Percentiles rank a stretch among this genome's conserved stretches.
phyloP scores from a whole-genome alignment of 2,888 invertebrate genomes.

The Calliscelio sp. region DNA sequence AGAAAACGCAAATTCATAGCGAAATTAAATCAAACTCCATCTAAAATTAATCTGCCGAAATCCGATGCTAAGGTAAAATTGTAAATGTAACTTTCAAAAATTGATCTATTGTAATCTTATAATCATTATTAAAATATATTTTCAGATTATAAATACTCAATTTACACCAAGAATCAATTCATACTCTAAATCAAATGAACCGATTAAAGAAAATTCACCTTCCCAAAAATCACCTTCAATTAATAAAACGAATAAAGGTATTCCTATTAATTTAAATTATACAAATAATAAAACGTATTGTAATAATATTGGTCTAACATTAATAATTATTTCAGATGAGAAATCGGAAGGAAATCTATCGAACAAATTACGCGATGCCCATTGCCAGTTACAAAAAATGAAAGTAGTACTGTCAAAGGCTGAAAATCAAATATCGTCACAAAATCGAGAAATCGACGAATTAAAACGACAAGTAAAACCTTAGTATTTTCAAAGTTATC shows the following conservation, averaged over 20 bases:
- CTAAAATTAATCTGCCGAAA: background rate
- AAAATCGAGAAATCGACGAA: conserved; percentile 80
- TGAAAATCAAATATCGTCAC: conserved; percentile 78
- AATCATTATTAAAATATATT: background rate
- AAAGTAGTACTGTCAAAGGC: conserved; percentile 77
- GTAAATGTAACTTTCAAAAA: too few relatives aligned
- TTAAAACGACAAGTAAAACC: conserved; percentile 81
- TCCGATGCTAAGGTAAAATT: background rate
- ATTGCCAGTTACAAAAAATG: conserved; percentile 80
- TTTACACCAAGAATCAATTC: conserved; percentile 10
- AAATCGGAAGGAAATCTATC: conserved; percentile 78
- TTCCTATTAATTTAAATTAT: background rate
- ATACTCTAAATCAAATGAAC: too few relatives aligned
- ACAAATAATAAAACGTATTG: background rate
- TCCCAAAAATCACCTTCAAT: background rate
- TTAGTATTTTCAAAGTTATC: too few relatives aligned
- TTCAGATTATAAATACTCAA: conserved; percentile 40
- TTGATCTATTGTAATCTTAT: background rate
- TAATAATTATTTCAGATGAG: conserved; percentile 47
- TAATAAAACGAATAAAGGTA: conserved; percentile 25
- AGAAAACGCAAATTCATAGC: conserved; percentile 47
- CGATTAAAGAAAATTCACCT: background rate
- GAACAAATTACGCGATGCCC: conserved; percentile 79
- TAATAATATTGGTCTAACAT: background rate
- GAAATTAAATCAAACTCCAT: conserved; percentile 22